Evolutionary conservation across 2,113 vertebrate species (phyloP).

Genomic region (Tupaia chinensis): DNA sequence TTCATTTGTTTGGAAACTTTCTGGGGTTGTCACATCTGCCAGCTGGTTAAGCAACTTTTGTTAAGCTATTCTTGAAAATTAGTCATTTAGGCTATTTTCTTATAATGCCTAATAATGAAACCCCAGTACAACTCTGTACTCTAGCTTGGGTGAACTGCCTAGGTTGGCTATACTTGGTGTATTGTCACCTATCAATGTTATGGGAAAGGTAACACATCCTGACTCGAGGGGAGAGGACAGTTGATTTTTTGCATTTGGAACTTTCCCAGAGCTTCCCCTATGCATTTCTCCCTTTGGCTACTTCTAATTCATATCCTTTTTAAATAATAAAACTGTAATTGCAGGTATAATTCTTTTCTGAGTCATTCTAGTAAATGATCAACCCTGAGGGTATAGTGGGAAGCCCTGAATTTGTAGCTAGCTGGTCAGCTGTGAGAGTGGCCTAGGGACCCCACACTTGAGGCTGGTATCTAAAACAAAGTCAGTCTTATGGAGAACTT

Average conservation of each 20-base stretch:
- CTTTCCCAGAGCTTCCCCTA: not conserved
- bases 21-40: too few relatives aligned
- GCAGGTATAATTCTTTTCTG: not conserved
- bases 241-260: not conserved
- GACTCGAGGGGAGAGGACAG: not conserved
- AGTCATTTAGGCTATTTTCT: too few relatives aligned
- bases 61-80: too few relatives aligned
- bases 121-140: not conserved
- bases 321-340: not conserved
- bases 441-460: not conserved
- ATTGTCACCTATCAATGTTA: not conserved
- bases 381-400: not conserved
- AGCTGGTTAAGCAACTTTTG: too few relatives aligned
- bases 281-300: not conserved
- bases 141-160: not conserved
- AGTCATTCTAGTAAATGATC: slow-evolving; percentile 22
- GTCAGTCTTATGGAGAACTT: not conserved
- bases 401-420: not conserved
- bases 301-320: slow-evolving; percentile 16
- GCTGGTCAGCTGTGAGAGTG: not conserved
- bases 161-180: not conserved
- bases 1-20: too few relatives aligned
- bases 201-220: not conserved
- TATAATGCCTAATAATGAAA: not conserved
- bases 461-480: not conserved